Base-by-base conservation (phyloP, 2,888 invertebrate species). In the Drosophila tanythrix region DNA sequence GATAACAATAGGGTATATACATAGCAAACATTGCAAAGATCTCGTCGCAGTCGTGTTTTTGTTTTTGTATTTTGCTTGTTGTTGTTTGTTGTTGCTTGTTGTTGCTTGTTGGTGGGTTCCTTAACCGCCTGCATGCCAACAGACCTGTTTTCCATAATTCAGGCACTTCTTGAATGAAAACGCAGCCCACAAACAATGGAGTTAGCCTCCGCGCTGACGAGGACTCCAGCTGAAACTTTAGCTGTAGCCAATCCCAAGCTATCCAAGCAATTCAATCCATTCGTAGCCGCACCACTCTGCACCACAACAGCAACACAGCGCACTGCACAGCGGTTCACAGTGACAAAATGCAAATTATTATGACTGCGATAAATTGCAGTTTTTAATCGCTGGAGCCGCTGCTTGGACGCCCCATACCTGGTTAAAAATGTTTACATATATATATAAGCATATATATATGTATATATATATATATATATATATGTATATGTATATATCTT, bases 281-380 rank as follows among this genome's bases (percentile, higher is more conserved):
- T 57, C 43, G 57, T 21, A 18, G 33, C 35, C 21, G 29, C 40
- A 13, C 27, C 43, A 29, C 70, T 43, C 40, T 36, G 31, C n/a
- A 36, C 13, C 68, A 5, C 57, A 48, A 25, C 48, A 36, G 38
- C 38, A 31, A 21, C 60, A 7, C 40, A 25, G 50, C 25, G 50
- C 52, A 38, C 70, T 31, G 15, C 46, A 15, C 70, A 70, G 71
- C 62, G 66, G 70, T 64, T 78, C 78, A 70, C 88, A 82, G 87
- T 88, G 87, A 87, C 87, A 87, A 87, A 88, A 87, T 87, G 87
- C 87, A 88, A 88, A 87, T 87, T 88, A 88, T 88, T 87, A 87
- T 87, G 88, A 86, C 86, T 80, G 83, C 86, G 88, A 87, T 87
- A 87, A 87, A 85, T 85, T 86, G 88, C 85, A 85, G 89, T 87